phyloP scores from a whole-genome alignment of 1,140 invertebrate genomes.

The Tigriopus japonicus region DNA sequence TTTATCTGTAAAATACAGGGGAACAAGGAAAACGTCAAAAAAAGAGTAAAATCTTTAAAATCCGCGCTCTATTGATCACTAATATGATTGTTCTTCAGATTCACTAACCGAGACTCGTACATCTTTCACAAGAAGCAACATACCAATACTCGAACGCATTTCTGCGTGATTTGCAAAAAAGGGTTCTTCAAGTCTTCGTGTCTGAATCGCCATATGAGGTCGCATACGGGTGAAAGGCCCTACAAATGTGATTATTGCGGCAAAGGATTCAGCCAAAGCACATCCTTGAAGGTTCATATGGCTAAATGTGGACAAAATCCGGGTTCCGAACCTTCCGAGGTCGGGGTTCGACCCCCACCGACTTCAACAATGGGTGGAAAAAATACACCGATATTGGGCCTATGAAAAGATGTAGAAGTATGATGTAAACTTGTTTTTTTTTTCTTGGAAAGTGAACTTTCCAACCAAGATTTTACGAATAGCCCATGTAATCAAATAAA shows the following conservation, averaged over 20 bases:
- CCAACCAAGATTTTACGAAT: too few species aligned
- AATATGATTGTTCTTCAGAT: neutral
- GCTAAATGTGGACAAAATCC: neutral
- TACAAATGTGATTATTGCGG: slow-evolving; percentile 27
- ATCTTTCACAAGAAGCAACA: slow-evolving; percentile 14
- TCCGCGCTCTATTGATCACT: neutral
- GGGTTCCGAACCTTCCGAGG: too few species aligned
- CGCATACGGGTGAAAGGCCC: slow-evolving; percentile 25
- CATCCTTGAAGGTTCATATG: slow-evolving; percentile 28
- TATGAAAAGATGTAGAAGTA: too few species aligned
- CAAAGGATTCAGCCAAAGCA: slow-evolving; percentile 29
- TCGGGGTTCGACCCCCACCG: too few species aligned
- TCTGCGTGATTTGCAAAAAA: slow-evolving; percentile 8
- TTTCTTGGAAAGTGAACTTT: too few species aligned
- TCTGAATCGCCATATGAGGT: slow-evolving; percentile 4
- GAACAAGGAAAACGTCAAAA: too few species aligned
- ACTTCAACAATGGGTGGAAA: too few species aligned
- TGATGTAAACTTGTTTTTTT: too few species aligned
- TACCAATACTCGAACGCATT: slow-evolving; percentile 6
- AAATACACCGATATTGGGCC: too few species aligned
- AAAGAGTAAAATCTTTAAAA: too few species aligned
- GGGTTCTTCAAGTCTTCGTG: slow-evolving; percentile 12
- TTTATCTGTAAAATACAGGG: too few species aligned
- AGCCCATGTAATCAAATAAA: too few species aligned
- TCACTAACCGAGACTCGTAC: slow-evolving; percentile 9